These are phyloP conservation scores for Camelus bactrianus DNA, from an alignment of 2,113 vertebrate genomes.

Conservation along the genomic window DNA sequence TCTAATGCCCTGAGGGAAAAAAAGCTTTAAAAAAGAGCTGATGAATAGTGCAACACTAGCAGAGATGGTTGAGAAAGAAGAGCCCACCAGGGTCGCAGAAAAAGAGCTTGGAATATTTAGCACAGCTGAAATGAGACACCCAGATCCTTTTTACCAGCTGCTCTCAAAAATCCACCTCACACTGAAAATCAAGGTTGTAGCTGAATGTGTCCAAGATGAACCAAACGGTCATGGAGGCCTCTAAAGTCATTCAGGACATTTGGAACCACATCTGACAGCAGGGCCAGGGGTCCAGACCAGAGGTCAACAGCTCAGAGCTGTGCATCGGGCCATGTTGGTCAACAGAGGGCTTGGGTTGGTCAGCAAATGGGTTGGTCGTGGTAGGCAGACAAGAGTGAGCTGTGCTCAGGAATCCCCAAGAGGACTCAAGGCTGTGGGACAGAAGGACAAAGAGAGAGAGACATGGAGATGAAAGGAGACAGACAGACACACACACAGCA, in stretches of 20 bases:
- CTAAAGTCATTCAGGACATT: not conserved
- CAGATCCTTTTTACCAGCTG: not conserved
- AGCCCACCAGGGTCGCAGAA: not conserved
- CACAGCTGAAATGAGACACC: not conserved
- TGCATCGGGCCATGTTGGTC: fast-evolving
- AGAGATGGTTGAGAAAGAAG: not conserved
- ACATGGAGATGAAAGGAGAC: fast-evolving
- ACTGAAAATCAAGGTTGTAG: not conserved
- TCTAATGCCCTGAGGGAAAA: conserved; percentile 35
- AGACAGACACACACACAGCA: not conserved
- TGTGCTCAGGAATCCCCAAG: not conserved
- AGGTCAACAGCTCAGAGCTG: not conserved
- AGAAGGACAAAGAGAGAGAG: not conserved
- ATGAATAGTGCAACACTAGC: not conserved
- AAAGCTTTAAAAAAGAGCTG: conserved; percentile 23
- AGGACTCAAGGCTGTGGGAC: not conserved
- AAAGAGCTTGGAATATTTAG: not conserved
- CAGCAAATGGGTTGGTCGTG: no score
- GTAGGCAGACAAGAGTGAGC: not conserved
- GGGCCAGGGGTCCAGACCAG: not conserved
- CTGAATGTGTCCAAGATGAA: not conserved
- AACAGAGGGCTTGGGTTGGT: no score
- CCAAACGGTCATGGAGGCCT: not conserved
- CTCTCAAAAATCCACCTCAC: not conserved
- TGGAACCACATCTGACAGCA: not conserved